Base-by-base conservation (phyloP, 2,888 invertebrate species). In the Agrilus cyanescens region DNA sequence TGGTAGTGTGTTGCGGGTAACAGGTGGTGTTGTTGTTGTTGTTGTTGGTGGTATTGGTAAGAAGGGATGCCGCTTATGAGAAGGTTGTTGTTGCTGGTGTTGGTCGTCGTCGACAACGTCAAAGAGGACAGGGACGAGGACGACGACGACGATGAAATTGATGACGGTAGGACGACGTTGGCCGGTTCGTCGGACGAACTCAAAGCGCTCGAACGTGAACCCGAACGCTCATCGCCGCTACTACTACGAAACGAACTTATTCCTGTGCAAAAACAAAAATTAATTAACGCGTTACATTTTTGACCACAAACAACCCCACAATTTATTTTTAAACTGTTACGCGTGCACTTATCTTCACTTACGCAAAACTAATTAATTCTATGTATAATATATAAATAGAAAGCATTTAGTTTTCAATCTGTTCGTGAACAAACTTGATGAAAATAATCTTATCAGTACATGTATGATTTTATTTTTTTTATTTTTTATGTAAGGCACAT, bases 201-300 rank as follows among this genome's bases (percentile, higher is more conserved):
- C 65, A 83, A 73, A 65, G 82, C 82, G 68, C 81, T 81, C 66
- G 74, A 75, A 49, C 82, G 75, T 65, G 81, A 82, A 61, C 82
- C 83, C 67, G 80, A 80, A 57, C 83, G 77, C 68, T 83, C 83
- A 74, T 83, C 83, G 61, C 76, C 75, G 58, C 74, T 74, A 58
- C 78, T 76, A 59, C 80, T 80, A 57, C 82, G 75, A 60, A 82
- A 70, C 44, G 82, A 82, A 68, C 83, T 82, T 73, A 84, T 79
- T 69, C 83, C 25, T 25, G 25, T 2, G 2, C 2, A 4, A 25
- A 10, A 25, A 10, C 4, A n/a, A n/a, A n/a, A n/a, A n/a, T n/a
- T n/a, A n/a, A n/a, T n/a, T n/a, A n/a, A n/a, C n/a, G n/a, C n/a
- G n/a, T n/a, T n/a, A n/a, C n/a, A n/a, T n/a, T n/a, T n/a, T n/a